A percentile compares a stretch with the other conserved stretches of the same genome.
These are phyloP conservation scores for Myripristis jacobus DNA, from an alignment of 2,797 vertebrate genomes.

Conservation along the genomic window DNA sequence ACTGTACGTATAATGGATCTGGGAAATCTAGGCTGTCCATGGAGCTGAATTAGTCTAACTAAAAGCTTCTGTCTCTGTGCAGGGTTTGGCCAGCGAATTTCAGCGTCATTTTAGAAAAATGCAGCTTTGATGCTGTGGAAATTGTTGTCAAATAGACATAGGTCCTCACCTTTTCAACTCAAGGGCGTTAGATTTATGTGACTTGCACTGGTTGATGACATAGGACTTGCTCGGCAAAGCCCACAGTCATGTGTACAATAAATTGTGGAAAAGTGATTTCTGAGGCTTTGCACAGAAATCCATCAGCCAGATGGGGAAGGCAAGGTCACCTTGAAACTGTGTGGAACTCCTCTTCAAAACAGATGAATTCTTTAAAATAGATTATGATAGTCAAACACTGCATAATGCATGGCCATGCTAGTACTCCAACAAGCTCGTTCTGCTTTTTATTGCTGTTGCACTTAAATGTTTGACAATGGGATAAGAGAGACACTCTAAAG, in stretches of 20 bases:
- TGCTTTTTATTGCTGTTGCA: neutral
- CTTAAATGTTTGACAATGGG: conserved; percentile 6
- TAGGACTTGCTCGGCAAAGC: conserved; percentile 1
- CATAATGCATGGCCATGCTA: conserved; percentile 33
- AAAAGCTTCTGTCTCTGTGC: neutral
- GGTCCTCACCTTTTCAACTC: conserved; percentile 16
- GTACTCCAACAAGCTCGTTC: conserved; percentile 1
- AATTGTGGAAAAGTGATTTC: conserved; percentile 44
- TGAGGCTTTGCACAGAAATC: conserved; percentile 43
- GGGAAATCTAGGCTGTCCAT: neutral
- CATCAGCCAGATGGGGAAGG: conserved; percentile 30
- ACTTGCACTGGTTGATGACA: neutral
- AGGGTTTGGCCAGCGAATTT: neutral
- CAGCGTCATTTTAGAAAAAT: neutral
- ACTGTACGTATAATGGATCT: neutral
- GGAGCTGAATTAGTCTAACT: conserved; percentile 6
- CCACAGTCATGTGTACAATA: conserved; percentile 2
- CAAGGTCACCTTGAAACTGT: conserved; percentile 60
- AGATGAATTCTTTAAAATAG: conserved; percentile 42
- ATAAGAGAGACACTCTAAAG: conserved; percentile 6
- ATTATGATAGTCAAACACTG: conserved; percentile 23
- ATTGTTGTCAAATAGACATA: conserved; percentile 1
- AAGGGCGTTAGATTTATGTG: conserved; percentile 26
- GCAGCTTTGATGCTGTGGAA: conserved; percentile 1
- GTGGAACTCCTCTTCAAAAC: conserved; percentile 38